Evolutionary conservation across 1,140 invertebrate genomes (phyloP).

Genomic region (Brachionus plicatilis): DNA sequence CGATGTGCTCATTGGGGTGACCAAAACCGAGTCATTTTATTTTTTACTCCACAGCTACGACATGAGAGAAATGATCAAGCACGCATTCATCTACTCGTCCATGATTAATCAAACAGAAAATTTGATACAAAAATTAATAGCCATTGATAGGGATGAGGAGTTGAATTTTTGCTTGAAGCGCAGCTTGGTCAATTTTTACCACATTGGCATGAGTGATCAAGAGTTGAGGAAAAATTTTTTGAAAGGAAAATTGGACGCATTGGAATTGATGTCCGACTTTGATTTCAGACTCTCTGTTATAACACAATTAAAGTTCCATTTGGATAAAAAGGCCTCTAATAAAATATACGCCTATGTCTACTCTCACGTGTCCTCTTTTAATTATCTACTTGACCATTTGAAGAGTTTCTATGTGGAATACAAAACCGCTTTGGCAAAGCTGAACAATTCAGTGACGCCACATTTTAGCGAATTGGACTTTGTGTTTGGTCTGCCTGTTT

Average conservation of each 20-base stretch:
- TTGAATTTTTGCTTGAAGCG: not conserved
- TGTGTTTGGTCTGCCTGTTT: constrained; percentile 20
- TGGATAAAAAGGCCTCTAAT: not conserved
- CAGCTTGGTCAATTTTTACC: constrained; percentile 11
- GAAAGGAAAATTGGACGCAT: not conserved
- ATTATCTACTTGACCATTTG: constrained; percentile 32
- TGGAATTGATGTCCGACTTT: constrained; percentile 32
- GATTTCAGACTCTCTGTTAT: constrained; percentile 18
- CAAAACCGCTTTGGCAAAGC: not conserved
- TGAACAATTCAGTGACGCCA: not conserved
- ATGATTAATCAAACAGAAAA: not conserved
- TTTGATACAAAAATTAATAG: not conserved
- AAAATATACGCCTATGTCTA: not conserved
- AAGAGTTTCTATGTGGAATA: not conserved
- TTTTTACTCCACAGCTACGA: constrained; percentile 24
- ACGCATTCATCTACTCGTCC: constrained; percentile 2
- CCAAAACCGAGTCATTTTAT: constrained; percentile 6
- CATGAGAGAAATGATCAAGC: not conserved
- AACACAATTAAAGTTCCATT: constrained; percentile 13
- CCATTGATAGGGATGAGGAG: not conserved
- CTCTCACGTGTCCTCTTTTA: constrained; percentile 16
- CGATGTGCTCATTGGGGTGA: not conserved
- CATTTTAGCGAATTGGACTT: constrained; percentile 40
- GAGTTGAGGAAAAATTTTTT: not conserved
- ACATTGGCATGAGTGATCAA: not conserved